Conservation (phyloP, 2,113 vertebrate species). For the Takifugu bimaculatus region DNA sequence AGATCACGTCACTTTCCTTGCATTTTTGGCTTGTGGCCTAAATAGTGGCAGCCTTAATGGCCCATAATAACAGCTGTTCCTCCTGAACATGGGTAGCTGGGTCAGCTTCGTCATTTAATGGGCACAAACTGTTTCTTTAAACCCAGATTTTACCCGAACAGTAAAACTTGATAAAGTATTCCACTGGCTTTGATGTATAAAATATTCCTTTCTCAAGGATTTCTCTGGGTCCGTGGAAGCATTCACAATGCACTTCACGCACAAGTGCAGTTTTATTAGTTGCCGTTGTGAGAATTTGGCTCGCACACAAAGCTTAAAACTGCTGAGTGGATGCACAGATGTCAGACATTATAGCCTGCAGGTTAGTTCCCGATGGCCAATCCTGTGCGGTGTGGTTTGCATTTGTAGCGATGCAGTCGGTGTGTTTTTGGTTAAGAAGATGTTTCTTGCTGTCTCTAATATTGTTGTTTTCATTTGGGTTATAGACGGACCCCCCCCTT, state of each 20-base stretch:
- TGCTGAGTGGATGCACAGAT: constrained; percentile 63
- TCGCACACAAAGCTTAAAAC: constrained; percentile 37
- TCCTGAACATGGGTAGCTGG: constrained; percentile 45
- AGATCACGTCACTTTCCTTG: constrained; percentile 37
- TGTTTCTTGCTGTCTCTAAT: not conserved
- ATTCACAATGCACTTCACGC: not conserved
- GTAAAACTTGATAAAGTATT: constrained; percentile 12
- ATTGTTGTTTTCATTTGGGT: no score
- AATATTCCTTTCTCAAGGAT: not conserved
- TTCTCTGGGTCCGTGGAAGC: not conserved
- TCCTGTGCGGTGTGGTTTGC: constrained; percentile 18
- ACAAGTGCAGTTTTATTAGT: constrained; percentile 1
- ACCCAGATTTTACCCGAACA: constrained; percentile 16
- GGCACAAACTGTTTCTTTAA: constrained; percentile 12
- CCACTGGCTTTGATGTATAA: constrained; percentile 6
- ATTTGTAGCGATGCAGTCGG: constrained; percentile 31
- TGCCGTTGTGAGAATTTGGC: constrained; percentile 28
- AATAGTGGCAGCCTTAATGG: constrained; percentile 41
- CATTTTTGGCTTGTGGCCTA: constrained; percentile 32
- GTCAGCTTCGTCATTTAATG: constrained; percentile 51
- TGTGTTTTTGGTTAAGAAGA: constrained; percentile 9
- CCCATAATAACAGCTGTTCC: constrained; percentile 59
- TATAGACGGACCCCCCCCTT: no score
- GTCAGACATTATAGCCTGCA: constrained; percentile 55
- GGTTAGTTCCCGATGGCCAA: constrained; percentile 44